A percentile compares a stretch with the other conserved stretches of the same genome.
phyloP scores from a whole-genome alignment of 1,140 invertebrate genomes.

The Pseudomyrmex pallidus region DNA sequence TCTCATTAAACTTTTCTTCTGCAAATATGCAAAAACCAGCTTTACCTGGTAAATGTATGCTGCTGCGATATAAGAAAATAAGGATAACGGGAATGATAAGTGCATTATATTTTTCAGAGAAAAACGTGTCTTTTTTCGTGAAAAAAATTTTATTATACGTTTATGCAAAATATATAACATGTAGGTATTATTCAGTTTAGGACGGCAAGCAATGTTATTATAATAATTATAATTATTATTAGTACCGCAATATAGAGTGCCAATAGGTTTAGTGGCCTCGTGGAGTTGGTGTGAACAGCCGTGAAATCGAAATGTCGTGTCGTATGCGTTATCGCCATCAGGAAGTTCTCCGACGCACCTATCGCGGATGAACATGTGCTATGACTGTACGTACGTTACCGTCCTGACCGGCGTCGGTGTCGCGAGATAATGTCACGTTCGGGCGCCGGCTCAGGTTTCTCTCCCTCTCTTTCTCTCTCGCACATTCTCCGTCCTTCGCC shows the following conservation, averaged over 20 bases:
- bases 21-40: conserved; percentile 9
- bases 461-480: too few relatives aligned
- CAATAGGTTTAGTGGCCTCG: background rate
- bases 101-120: too few relatives aligned
- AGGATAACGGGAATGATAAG: background rate
- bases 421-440: conserved; percentile 82
- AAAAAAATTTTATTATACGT: too few relatives aligned
- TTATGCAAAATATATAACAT: too few relatives aligned
- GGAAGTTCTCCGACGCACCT: conserved; percentile 56
- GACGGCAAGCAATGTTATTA: too few relatives aligned
- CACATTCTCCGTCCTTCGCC: conserved; percentile 30
- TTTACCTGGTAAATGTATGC: conserved; percentile 3
- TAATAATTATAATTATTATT: too few relatives aligned
- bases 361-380: conserved; percentile 48
- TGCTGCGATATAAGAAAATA: background rate
- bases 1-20: conserved; percentile 10
- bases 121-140: too few relatives aligned
- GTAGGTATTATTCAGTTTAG: too few relatives aligned
- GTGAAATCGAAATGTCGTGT: conserved; percentile 41
- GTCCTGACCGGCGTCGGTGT: conserved; percentile 68
- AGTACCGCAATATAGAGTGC: background rate
- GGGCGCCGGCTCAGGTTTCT: conserved; percentile 75
- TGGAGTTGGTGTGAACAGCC: background rate
- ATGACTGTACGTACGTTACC: conserved; percentile 29
- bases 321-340: conserved; percentile 45